Conservation (phyloP, 2,888 invertebrate genomes). For the Agonopterix subpropinquella region DNA sequence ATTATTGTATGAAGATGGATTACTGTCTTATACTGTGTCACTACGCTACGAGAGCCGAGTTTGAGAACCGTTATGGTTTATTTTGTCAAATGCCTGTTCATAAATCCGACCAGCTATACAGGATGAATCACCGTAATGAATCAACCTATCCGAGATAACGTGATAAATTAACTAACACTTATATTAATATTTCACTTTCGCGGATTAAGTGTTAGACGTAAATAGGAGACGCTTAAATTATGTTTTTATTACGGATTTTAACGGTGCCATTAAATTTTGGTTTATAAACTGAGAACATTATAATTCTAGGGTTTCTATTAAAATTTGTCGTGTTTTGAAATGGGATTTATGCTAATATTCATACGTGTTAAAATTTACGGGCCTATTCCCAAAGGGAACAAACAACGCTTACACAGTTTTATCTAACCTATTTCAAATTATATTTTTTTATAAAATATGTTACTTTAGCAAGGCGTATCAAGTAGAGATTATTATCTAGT, state of each 20-base stretch:
- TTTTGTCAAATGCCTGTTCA: slow-evolving; percentile 48
- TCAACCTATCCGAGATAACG: slow-evolving; percentile 51
- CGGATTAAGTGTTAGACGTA: slow-evolving; percentile 49
- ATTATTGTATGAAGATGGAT: too few relatives aligned
- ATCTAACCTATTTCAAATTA: too few relatives aligned
- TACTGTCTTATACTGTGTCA: too few relatives aligned
- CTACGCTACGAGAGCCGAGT: slow-evolving; percentile 26
- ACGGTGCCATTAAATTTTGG: background rate
- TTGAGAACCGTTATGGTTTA: slow-evolving; percentile 54
- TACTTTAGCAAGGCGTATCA: too few relatives aligned
- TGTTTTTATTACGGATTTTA: slow-evolving; percentile 3
- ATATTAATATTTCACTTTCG: slow-evolving; percentile 54
- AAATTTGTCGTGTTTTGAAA: too few relatives aligned
- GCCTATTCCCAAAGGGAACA: background rate
- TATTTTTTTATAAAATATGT: too few relatives aligned
- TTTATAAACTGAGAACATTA: too few relatives aligned
- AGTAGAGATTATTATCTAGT: too few relatives aligned
- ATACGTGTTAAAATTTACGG: too few relatives aligned
- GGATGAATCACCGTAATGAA: slow-evolving; percentile 55
- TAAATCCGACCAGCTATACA: slow-evolving; percentile 14
- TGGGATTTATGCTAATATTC: too few relatives aligned
- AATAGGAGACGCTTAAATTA: slow-evolving; percentile 22
- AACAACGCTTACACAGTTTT: too few relatives aligned
- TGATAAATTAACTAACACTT: slow-evolving; percentile 54
- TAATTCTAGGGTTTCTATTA: too few relatives aligned